Base-by-base conservation (phyloP, 2,888 invertebrate species). In the Ceriagrion tenellum region DNA sequence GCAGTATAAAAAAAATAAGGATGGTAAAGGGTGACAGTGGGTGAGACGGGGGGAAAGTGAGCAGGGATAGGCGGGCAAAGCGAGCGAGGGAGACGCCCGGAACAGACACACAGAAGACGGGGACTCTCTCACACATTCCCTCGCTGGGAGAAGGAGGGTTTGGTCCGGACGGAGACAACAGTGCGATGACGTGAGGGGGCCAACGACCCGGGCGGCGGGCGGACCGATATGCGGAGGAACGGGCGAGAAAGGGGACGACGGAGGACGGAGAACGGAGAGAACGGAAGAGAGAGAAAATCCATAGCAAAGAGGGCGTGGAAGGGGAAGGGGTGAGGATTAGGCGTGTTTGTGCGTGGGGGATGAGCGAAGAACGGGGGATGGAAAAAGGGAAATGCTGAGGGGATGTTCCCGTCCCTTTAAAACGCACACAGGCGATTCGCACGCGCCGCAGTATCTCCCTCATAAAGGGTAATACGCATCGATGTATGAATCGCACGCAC, bases 201-300 rank as follows among this genome's bases (percentile, higher is more conserved):
- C 81, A 81, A 81, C 81, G 81, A 81, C 81, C 81, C 26, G 3
- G 13, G 81, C 35, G 23, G 13, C 81, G 81, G 47, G 20, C 59
- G 59, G 59, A 1, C 59, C 59, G 16, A 59, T 20, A 35, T 18
- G 81, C 81, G 81, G 35, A 81, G 81, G 81, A 81, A 81, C 13
- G 35, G n/a, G 16, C 35, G 81, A 35, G 35, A 81, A 8, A 81
- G 81, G n/a, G 81, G 81, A 35, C 12, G 81, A 13, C 30, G 30
- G 30, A n/a, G n/a, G n/a, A n/a, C n/a, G 16, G 30, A 74, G 30
- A 30, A 10, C 2, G 74, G 30, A 74, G 30, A 23, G 63, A 69
- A 69, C 8, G n/a, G 81, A n/a, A 81, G 81, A 81, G 81, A 35
- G 81, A 81, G 81, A 81, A 81, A 81, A 81, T 81, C 81, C 81